Evolutionary conservation across 30 jellyfish, hydroid and myxozoan genomes (phyloP), one percentile per base, ranked within the genome.

Genomic region (Sanderia malayensis): DNA sequence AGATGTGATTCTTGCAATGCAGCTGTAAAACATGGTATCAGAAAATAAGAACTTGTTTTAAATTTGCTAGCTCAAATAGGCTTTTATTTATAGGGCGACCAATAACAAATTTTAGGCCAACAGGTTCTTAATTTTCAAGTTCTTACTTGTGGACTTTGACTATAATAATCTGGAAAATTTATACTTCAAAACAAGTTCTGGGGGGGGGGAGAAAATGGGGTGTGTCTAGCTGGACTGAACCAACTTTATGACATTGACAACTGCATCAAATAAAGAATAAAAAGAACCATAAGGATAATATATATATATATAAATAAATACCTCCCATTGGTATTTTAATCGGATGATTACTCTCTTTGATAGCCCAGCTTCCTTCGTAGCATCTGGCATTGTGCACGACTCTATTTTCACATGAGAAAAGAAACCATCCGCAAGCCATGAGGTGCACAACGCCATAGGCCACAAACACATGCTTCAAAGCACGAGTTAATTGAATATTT

Each of bases 371-470:
- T 19, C 31, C 62, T 28, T 18, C 4, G 30, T 53, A 53, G 34
- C 85, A 72, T 19, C 2, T 26, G 23, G 22, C 61, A 24, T 41
- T 49, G 45, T 10, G 44, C 15, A 31, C 77, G 4, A 31, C 80
- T 4, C 52, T 61, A 33, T 72, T 49, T 4, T 59, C 73, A 57
- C 85, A 72, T 0, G 85, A 44, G 18, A 72, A 72, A 13, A 26
- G 4, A 72, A 26, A 72, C 85, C 85, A 72, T 9, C 85, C 85
- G 27, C 85, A 72, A 20, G 85, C 21, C 28, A 72, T 52, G 18
- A 34, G 58, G 57, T 72, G 85, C 3, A 72, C 52, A 19, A 72
- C 34, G 46, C 46, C 57, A 79, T 46, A 72, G 29, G 81, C 85
- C 23, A 72, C 61, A 61, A 72, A 52, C 23, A 29, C 8, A 53